These are phyloP conservation scores for Tragelaphus eurycerus DNA, from an alignment of 2,797 vertebrate genomes.

Conservation along the genomic window DNA sequence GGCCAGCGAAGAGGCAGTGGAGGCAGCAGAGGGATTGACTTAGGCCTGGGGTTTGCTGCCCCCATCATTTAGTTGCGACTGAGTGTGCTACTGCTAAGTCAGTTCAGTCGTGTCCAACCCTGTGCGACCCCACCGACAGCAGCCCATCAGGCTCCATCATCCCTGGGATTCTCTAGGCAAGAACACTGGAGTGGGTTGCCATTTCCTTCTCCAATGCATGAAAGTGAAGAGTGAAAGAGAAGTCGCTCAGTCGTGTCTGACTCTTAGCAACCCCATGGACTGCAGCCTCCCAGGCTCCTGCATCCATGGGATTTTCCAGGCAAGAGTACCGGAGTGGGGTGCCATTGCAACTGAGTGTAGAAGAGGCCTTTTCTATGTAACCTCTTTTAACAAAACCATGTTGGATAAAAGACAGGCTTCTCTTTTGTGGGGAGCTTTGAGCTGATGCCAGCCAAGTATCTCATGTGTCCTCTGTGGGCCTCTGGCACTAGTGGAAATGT, in stretches of 20 bases:
- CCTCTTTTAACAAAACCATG: not conserved
- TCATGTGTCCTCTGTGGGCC: not conserved
- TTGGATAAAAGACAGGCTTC: not conserved
- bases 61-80: not conserved
- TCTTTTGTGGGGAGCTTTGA: not conserved
- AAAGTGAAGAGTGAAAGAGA: no score
- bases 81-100: not conserved
- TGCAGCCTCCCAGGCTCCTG: no score
- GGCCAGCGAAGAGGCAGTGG: not conserved
- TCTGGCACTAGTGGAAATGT: not conserved
- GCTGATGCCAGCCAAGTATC: not conserved
- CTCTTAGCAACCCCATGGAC: no score
- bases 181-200: no score
- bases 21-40: not conserved
- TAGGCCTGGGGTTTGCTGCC: not conserved
- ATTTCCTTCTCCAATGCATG: no score
- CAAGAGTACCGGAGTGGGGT: no score
- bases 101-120: no score
- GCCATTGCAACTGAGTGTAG: not conserved
- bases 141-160: no score
- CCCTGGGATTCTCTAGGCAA: no score
- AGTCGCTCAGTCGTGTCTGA: no score
- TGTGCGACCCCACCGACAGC: no score
- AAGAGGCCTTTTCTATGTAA: not conserved
- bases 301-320: no score